Evolutionary conservation across 23 tunicate species (phyloP), one percentile per base, ranked within the genome.

Genomic region (Botrylloides violaceus): DNA sequence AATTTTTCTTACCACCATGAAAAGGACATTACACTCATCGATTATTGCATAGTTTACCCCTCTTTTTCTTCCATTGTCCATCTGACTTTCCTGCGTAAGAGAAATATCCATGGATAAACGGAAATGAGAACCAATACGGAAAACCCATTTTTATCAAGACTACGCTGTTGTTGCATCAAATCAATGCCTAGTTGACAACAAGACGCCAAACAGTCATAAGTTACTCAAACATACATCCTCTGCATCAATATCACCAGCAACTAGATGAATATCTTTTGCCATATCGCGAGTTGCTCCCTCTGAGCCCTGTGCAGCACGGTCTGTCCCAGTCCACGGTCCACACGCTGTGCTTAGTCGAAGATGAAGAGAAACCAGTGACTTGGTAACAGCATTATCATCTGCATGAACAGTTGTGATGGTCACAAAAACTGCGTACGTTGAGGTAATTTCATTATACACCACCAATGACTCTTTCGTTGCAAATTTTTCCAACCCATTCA

Each of bases 401-500:
- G 57, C 21, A 37, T 15, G 12, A 43, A 43, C 15, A 43, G 53
- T 43, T 43, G 53, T 9, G 9, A 43, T 43, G 53, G 9, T 43
- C 53, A 43, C 53, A 43, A 15, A 15, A 43, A 43, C 9, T 15
- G 15, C 53, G 9, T 43, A 15, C 15, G 12, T 15, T 7, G 15
- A 9, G 15, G 15, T 15, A 43, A 15, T 43, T 43, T 15, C 53
- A 31, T 49, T n/a, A n/a, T n/a, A n/a, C n/a, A n/a, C 12, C 26
- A 68, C 74, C 74, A 35, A 68, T 37, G 28, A 68, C 37, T 56
- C 37, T 39, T 22, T 68, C 74, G 23, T 35, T 19, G 37, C 74
- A 68, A n/a, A 68, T 1, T 68, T 68, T 68, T 37, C 74, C 74
- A 56, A 68, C 37, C 74, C 74, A 68, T 28, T 68, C 47, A 25